These are phyloP conservation scores for Xanthia togata DNA, from an alignment of 2,888 invertebrate species.

Conservation along the genomic window DNA sequence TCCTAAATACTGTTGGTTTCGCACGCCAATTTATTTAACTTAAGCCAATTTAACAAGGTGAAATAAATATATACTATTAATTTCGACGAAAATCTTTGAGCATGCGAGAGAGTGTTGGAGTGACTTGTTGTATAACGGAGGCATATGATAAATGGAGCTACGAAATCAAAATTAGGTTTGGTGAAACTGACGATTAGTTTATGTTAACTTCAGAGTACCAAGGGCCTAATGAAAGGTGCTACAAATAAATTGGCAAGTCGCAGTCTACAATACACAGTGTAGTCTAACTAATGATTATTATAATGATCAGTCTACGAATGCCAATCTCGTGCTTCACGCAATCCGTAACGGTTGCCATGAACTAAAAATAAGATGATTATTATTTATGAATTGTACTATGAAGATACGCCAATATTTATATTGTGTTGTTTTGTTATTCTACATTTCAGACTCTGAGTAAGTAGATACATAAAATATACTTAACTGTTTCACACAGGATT, in stretches of 20 bases:
- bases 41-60: background rate
- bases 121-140: background rate
- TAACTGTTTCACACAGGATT: background rate
- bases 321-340: slow-evolving; percentile 68
- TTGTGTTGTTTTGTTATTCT: slow-evolving; percentile 15
- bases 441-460: background rate
- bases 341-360: slow-evolving; percentile 63
- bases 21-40: background rate
- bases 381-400: slow-evolving; percentile 5
- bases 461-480: background rate
- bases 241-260: slow-evolving; percentile 10
- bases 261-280: slow-evolving; percentile 11
- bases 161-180: background rate
- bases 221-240: background rate
- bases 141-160: background rate
- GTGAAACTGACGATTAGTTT: background rate
- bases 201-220: background rate
- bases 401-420: slow-evolving; percentile 8
- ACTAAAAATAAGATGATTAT: slow-evolving; percentile 63
- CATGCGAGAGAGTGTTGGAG: background rate
- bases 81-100: background rate
- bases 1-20: background rate
- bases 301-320: slow-evolving; percentile 40
- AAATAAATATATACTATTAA: background rate
- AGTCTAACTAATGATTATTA: slow-evolving; percentile 43